Evolutionary conservation across 2,888 invertebrate genomes (phyloP).

Genomic region (Galerucella pusilla): DNA sequence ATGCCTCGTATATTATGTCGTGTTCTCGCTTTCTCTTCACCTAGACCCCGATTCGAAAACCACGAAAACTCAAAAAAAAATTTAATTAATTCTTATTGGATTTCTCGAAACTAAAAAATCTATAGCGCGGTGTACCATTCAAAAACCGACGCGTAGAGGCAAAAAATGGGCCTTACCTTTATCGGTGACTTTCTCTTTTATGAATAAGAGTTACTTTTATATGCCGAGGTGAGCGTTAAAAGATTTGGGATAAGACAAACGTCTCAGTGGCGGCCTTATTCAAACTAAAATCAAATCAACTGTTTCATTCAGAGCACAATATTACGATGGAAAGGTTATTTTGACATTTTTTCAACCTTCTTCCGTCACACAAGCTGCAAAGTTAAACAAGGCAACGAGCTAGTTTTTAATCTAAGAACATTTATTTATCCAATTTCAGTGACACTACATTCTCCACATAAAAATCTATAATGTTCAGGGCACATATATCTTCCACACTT

Average conservation of each 20-base stretch:
- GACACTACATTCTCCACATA: no score
- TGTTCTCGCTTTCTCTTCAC: slow-evolving; percentile 14
- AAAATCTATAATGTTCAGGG: no score
- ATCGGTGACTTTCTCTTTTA: slow-evolving; percentile 31
- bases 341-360: no score
- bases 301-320: no score
- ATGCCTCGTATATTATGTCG: background rate
- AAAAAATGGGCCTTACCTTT: slow-evolving; percentile 25
- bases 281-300: no score
- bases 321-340: no score
- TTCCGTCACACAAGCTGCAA: no score
- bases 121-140: background rate
- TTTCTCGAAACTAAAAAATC: background rate
- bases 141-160: background rate
- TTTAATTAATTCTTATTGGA: background rate
- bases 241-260: background rate
- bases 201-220: slow-evolving; percentile 8
- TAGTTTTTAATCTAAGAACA: no score
- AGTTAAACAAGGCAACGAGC: no score
- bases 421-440: no score
- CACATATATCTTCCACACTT: no score
- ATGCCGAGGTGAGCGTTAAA: slow-evolving; percentile 10
- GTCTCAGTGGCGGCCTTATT: slow-evolving; percentile 5
- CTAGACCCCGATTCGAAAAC: slow-evolving; percentile 15
- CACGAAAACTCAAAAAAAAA: slow-evolving; percentile 8